Evolutionary conservation across 2,888 invertebrate genomes (phyloP).

Genomic region (Diplazon laetatorius): DNA sequence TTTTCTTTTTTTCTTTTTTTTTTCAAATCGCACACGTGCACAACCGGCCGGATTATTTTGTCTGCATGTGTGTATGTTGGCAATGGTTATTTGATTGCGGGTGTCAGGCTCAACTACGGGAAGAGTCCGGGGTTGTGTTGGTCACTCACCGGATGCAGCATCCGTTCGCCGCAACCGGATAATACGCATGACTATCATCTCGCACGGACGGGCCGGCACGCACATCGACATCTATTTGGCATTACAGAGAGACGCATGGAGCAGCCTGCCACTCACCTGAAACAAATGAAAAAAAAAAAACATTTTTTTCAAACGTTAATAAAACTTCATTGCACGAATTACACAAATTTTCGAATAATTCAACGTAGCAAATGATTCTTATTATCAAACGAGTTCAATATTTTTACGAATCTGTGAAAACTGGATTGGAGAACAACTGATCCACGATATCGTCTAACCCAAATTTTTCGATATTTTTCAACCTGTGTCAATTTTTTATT

Average conservation of each 20-base stretch:
- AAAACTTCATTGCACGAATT: neutral
- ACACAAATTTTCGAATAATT: neutral
- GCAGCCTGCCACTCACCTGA: conserved; percentile 82
- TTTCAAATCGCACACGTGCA: conserved; percentile 58
- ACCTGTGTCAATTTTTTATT: too few species aligned
- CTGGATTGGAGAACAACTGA: too few species aligned
- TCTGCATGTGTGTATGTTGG: conserved; percentile 40
- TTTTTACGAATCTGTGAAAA: too few species aligned
- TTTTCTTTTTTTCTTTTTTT: conserved; percentile 29
- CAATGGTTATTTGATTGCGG: conserved; percentile 61
- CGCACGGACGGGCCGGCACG: conserved; percentile 72
- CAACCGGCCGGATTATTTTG: conserved; percentile 60
- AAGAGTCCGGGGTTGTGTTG: conserved; percentile 76
- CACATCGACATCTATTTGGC: conserved; percentile 83
- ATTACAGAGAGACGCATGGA: conserved; percentile 82
- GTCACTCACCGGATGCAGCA: conserved; percentile 83
- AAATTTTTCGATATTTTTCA: too few species aligned
- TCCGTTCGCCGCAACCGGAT: conserved; percentile 81
- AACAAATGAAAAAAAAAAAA: conserved; percentile 74
- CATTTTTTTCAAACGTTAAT: conserved; percentile 28
- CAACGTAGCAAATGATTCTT: neutral
- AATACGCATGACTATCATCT: conserved; percentile 79
- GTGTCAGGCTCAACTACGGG: conserved; percentile 68
- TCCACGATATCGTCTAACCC: too few species aligned
- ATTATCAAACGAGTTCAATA: too few species aligned